These are phyloP conservation scores for Sebastes oblongus DNA, from an alignment of 2,797 vertebrate species.

Conservation along the genomic window DNA sequence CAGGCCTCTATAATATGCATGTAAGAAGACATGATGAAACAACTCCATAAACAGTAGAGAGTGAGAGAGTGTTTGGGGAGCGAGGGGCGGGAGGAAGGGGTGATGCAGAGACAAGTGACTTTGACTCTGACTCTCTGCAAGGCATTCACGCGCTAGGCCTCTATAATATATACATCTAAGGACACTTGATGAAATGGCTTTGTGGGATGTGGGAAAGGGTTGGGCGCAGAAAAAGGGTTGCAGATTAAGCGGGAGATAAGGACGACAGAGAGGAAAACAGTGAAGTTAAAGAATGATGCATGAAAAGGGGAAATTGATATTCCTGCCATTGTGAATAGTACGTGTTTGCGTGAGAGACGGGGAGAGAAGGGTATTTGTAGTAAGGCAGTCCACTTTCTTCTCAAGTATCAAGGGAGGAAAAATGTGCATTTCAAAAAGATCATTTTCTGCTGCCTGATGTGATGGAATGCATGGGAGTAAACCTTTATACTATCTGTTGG, in stretches of 20 bases:
- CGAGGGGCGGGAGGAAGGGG: conserved; percentile 30
- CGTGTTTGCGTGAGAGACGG: conserved; percentile 36
- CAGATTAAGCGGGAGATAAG: conserved; percentile 58
- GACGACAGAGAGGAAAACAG: background rate
- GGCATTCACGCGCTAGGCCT: conserved; percentile 25
- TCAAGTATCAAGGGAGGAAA: conserved; percentile 28
- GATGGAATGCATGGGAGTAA: conserved; percentile 18
- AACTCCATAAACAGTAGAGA: conserved; percentile 72
- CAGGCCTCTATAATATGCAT: conserved; percentile 77
- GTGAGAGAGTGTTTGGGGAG: conserved; percentile 51
- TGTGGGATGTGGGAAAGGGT: conserved; percentile 51
- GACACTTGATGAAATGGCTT: conserved; percentile 40
- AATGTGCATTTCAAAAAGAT: conserved; percentile 58
- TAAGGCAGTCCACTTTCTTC: conserved; percentile 42
- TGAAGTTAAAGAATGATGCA: conserved; percentile 45
- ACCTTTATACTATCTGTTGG: conserved; percentile 16
- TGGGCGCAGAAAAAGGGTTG: conserved; percentile 36
- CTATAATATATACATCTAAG: conserved; percentile 69
- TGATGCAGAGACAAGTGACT: conserved; percentile 59
- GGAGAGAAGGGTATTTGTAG: conserved; percentile 42
- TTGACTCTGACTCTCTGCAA: conserved; percentile 54
- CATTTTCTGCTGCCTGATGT: conserved; percentile 18
- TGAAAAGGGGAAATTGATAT: conserved; percentile 61
- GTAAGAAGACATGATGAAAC: conserved; percentile 78
- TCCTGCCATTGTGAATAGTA: conserved; percentile 64